Evolutionary conservation across 2,888 invertebrate genomes (phyloP), one percentile per base, ranked within the genome.

Genomic region (Epistrophe grossulariae): DNA sequence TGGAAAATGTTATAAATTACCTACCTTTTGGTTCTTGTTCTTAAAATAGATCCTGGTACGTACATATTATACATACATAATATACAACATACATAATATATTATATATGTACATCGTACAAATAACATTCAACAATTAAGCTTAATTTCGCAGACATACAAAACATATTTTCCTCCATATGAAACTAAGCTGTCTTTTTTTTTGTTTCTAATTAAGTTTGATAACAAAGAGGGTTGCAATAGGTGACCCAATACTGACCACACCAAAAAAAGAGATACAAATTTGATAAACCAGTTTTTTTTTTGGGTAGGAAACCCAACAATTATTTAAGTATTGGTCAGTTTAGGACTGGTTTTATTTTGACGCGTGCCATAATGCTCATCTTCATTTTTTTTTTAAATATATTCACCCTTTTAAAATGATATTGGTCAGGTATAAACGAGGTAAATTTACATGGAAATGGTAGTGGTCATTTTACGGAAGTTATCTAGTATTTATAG

Each of bases 171-270:
- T 15, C 43, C 6, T 43, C 15, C 15, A 43, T 38, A 43, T 11
- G 38, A 10, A 24, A 24, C 13, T 9, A 24, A 15, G 11, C 1
- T 52, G 24, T 55, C 9, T 28, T 55, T 28, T 28, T 2, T 24
- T 50, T 11, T 15, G 8, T 55, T 24, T 55, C 6, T 55, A 55
- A 24, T 24, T 52, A 52, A 52, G 52, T 28, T 8, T 55, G 15
- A 28, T 55, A 40, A 40, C 40, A 62, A 28, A n/a, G 13, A 43
- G 62, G 62, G 62, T 43, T 62, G 43, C 28, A 28, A 28, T 35
- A n/a, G 45, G 28, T 31, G n/a, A 17, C 45, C 43, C 28, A 45
- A 64, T 1, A 45, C 64, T 64, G 64, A 64, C 64, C 64, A 43
- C 62, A 45, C 43, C 1, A 11, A 45, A 45, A 64, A 64, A 31